Conservation (phyloP, 1,140 invertebrate species). For the Bursaphelenchus mucronatus region DNA sequence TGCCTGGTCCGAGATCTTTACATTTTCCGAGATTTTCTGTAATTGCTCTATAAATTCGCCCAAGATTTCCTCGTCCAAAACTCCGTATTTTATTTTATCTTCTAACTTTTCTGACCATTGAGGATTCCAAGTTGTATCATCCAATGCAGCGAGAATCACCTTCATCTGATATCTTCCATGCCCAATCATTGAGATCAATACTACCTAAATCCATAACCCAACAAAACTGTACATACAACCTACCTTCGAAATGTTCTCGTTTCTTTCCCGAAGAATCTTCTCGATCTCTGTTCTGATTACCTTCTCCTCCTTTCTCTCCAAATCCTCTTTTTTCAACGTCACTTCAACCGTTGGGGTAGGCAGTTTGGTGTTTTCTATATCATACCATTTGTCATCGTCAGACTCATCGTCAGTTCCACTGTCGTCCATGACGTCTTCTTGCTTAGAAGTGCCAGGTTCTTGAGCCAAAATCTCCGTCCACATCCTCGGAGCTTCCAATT, state of each 20-base stretch:
- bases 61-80: not conserved
- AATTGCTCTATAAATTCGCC: too few species aligned
- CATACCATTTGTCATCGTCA: too few species aligned
- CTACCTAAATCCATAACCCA: slow-evolving; percentile 10
- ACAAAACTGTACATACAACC: not conserved
- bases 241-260: slow-evolving; percentile 21
- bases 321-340: slow-evolving; percentile 23
- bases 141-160: slow-evolving; percentile 18
- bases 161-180: slow-evolving; percentile 4
- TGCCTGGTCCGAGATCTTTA: too few species aligned
- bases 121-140: not conserved
- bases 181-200: not conserved
- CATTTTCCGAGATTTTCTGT: too few species aligned
- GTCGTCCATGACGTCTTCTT: too few species aligned
- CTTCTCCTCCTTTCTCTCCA: slow-evolving; percentile 32
- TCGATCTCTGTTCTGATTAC: slow-evolving; percentile 27
- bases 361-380: too few species aligned
- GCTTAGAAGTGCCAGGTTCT: too few species aligned
- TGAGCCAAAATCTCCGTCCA: too few species aligned
- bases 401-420: too few species aligned
- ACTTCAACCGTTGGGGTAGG: too few species aligned
- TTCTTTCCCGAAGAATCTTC: slow-evolving; percentile 30
- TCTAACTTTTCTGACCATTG: not conserved
- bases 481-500: too few species aligned
- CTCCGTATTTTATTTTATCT: slow-evolving; percentile 22